phyloP scores from a whole-genome alignment of 2,113 vertebrate genomes.

The Setophaga kirtlandii region DNA sequence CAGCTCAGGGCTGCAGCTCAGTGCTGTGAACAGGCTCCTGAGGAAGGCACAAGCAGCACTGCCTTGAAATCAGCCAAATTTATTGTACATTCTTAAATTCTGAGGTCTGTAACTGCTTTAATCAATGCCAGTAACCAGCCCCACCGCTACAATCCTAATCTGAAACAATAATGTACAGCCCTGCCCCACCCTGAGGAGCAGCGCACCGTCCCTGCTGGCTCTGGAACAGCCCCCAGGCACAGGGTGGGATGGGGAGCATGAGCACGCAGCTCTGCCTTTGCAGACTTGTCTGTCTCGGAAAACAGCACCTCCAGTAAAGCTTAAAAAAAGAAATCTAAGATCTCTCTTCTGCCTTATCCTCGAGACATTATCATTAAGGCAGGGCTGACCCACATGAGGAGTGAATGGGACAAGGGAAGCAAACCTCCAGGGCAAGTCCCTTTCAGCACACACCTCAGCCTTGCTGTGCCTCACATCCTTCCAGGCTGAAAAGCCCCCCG shows the following conservation, averaged over 20 bases:
- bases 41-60: not conserved
- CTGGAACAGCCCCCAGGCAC: not conserved
- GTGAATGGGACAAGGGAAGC: not conserved
- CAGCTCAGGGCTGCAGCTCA: not conserved
- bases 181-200: not conserved
- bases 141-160: not conserved
- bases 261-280: not conserved
- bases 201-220: accelerated
- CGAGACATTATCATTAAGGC: not conserved
- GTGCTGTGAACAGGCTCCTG: not conserved
- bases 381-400: not conserved
- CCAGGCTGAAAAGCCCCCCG: not conserved
- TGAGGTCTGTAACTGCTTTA: not conserved
- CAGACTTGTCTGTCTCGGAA: not conserved
- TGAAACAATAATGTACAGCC: not conserved
- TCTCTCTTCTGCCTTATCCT: not conserved
- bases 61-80: not conserved
- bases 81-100: not conserved
- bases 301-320: not conserved
- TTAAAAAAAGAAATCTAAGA: not conserved
- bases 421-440: not conserved
- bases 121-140: not conserved
- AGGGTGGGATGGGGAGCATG: not conserved
- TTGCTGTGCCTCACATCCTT: not conserved
- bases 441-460: not conserved